Evolutionary conservation across 2,113 vertebrate species (phyloP), one percentile per base, ranked within the genome.

Genomic region (Patagioenas fasciata): DNA sequence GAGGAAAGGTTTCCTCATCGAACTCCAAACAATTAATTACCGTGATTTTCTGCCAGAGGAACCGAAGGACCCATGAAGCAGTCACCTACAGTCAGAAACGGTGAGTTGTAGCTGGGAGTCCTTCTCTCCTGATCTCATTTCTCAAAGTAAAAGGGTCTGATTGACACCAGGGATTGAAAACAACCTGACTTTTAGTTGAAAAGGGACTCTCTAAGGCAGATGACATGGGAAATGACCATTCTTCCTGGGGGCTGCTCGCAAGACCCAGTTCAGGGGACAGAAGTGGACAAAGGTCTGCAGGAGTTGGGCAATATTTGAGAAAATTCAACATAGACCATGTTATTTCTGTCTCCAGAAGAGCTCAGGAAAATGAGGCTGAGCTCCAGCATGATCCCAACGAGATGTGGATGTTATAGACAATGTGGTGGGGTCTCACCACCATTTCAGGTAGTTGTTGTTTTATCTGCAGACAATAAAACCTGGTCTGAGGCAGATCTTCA

Each of bases 201-300:
- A 57, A 65, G 48, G 44, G 29, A 18, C 28, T 71, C 6, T 61
- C 26, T 58, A 71, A 50, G 36, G 32, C 48, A 38, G 50, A 23
- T 14, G 36, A 58, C 24, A 15, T 70, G 53, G 40, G n/a, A 81
- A 34, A 70, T 53, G 28, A 25, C n/a, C 2, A 1, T 20, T 57
- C 6, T 42, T 66, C 60, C 31, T 29, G 10, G 47, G 47, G 28
- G 17, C 15, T 67, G 47, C 8, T 18, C 1, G 2, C 56, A 71
- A 42, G 31, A 57, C 16, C 36, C 28, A 42, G 40, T 0, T 0
- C 0, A 4, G 60, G 25, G 32, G 3, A 5, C 0, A 0, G 29
- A 26, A 38, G 9, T 11, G 24, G 16, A 11, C 15, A 70, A 44
- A 50, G 36, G 24, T 61, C 56, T 75, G 53, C 51, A 91, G 56